These are phyloP conservation scores for Heliangelus exortis DNA, from an alignment of 2,797 vertebrate species.

Conservation along the genomic window DNA sequence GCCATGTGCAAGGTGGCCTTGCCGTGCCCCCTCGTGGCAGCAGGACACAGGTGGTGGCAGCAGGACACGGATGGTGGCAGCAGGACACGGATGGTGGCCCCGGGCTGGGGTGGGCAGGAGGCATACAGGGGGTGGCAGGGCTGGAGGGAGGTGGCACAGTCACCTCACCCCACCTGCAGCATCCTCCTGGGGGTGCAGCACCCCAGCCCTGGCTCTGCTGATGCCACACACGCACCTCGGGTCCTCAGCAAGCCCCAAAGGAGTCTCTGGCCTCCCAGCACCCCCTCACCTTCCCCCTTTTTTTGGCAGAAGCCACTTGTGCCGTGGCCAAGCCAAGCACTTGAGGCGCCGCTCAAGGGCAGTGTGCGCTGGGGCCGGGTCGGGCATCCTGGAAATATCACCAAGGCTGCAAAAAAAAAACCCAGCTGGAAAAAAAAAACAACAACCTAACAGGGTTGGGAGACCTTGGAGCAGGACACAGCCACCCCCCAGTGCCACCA, in stretches of 20 bases:
- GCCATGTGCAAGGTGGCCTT: background rate
- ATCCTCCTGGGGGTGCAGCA: background rate
- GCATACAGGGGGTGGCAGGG: background rate
- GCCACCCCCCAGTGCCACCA: fast-evolving
- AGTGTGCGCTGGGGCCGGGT: fast-evolving
- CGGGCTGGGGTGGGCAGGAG: background rate
- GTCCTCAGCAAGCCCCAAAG: background rate
- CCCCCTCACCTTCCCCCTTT: background rate
- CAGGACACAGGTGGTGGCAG: background rate
- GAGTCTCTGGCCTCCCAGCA: background rate
- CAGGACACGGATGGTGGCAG: constrained; percentile 29
- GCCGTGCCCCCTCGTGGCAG: constrained; percentile 66
- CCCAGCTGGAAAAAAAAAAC: background rate
- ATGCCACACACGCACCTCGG: fast-evolving
- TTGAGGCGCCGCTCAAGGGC: constrained; percentile 47
- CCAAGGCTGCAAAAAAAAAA: constrained; percentile 14
- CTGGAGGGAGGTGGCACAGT: too few relatives aligned
- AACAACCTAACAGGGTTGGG: background rate
- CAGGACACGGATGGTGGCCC: background rate
- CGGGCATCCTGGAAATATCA: background rate
- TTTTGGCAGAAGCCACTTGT: background rate
- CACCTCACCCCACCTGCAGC: background rate
- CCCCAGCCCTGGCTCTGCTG: background rate
- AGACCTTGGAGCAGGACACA: background rate
- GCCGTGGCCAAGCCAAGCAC: background rate